Evolutionary conservation across 2,888 invertebrate genomes (phyloP), one percentile per base, ranked within the genome.

Genomic region (Fragum whitleyi): DNA sequence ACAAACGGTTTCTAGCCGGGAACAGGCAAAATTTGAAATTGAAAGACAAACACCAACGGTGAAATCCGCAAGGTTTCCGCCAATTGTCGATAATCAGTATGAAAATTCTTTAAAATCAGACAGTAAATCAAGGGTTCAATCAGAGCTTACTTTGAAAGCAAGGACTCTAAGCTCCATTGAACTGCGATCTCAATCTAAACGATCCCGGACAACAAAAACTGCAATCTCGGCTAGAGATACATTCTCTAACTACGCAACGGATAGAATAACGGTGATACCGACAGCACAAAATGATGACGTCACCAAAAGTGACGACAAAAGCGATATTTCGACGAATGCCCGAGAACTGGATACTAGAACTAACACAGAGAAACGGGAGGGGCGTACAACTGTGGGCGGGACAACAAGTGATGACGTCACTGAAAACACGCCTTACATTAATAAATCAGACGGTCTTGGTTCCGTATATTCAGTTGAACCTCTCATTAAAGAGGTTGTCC

Each of bases 361-460:
- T 5, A 32, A n/a, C 3, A n/a, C 65, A 21, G 42, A 42, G 14
- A 65, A 42, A 26, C 14, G 32, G 9, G 36, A 16, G n/a, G 36
- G n/a, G 19, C 9, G 14, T 3, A 65, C 65, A 16, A 39, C n/a
- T 2, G 65, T 65, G 42, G 65, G 65, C 16, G 65, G 65, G 23
- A 21, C 65, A n/a, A 65, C 42, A 7, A 26, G 9, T 2, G 75
- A 75, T 16, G 59, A 29, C 2, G n/a, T 51, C 14, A 29, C 32
- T 47, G 68, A 76, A 42, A 65, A 65, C 26, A 55, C 19, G 32
- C 74, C 77, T 14, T 69, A 71, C 39, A 75, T 81, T 6, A 81
- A 81, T 32, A 65, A 59, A 42, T 70, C 74, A 16, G 85, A 82
- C 62, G 81, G 85, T 6, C 55, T 81, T 9, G 74, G 75, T 7